Evolutionary conservation across 2,113 vertebrate genomes (phyloP).

Genomic region (Melierax canorus): DNA sequence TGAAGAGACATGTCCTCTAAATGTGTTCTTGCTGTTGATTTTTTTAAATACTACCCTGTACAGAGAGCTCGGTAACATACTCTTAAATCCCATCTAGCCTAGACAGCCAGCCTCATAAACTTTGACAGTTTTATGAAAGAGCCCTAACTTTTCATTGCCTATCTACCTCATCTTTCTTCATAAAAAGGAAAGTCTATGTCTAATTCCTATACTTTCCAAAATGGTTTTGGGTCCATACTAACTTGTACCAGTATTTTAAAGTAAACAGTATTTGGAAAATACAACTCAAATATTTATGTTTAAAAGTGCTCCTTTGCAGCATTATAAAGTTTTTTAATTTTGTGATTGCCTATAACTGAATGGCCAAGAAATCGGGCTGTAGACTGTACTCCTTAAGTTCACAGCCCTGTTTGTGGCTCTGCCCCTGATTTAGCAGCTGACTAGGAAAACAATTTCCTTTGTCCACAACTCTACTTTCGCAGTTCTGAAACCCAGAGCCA

Average conservation of each 20-base stretch:
- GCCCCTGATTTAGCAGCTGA: background rate
- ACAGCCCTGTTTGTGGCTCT: background rate
- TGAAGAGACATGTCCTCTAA: background rate
- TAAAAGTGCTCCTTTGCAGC: background rate
- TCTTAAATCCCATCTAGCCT: background rate
- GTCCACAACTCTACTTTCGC: background rate
- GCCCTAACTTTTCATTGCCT: background rate
- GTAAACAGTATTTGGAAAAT: background rate
- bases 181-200: background rate
- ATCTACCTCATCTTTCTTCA: background rate
- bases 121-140: background rate
- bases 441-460: background rate
- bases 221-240: background rate
- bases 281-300: background rate
- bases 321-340: background rate
- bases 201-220: background rate
- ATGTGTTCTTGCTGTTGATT: background rate
- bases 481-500: background rate
- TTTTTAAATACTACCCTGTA: background rate
- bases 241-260: background rate
- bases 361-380: background rate
- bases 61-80: background rate
- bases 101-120: background rate
- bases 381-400: background rate
- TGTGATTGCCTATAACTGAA: background rate